Evolutionary conservation across 2,797 vertebrate species (phyloP).

Genomic region (Selene dorsalis): DNA sequence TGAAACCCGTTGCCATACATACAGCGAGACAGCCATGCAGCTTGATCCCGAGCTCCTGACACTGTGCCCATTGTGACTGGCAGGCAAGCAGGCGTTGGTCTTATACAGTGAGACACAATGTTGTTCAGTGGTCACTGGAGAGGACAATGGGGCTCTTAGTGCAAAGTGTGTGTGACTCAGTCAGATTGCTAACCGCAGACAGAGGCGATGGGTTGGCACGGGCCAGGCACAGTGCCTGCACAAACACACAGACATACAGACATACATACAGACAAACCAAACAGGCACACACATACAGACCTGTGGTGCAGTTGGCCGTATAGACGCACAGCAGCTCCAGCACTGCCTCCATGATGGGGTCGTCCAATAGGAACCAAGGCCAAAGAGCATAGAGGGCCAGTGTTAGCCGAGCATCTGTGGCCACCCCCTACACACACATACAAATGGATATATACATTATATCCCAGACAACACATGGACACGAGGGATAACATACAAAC

Average conservation of each 20-base stretch:
- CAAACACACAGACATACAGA: constrained; percentile 55
- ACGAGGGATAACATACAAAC: not conserved
- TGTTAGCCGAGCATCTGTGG: constrained; percentile 86
- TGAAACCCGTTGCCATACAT: constrained; percentile 53
- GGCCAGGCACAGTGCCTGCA: constrained; percentile 73
- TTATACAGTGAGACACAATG: constrained; percentile 73
- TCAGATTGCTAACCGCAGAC: constrained; percentile 66
- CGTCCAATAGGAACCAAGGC: constrained; percentile 93
- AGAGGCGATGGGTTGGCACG: constrained; percentile 67
- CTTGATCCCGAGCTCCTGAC: constrained; percentile 59
- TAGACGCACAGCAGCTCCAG: constrained; percentile 96
- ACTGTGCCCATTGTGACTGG: constrained; percentile 75
- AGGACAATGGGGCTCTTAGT: constrained; percentile 77
- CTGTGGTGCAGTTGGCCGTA: constrained; percentile 89
- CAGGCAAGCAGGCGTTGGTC: constrained; percentile 60
- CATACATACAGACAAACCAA: constrained; percentile 38
- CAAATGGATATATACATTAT: constrained; percentile 38
- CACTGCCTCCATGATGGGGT: constrained; percentile 87
- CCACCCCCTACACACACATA: constrained; percentile 83
- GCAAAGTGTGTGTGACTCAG: constrained; percentile 75
- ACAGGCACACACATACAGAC: constrained; percentile 71
- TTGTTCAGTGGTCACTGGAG: constrained; percentile 64
- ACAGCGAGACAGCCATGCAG: constrained; percentile 48
- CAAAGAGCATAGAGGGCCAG: constrained; percentile 88
- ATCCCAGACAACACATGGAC: not conserved